Evolutionary conservation across 2,797 vertebrate species (phyloP), one percentile per base, ranked within the genome.

Genomic region (Acomys russatus): DNA sequence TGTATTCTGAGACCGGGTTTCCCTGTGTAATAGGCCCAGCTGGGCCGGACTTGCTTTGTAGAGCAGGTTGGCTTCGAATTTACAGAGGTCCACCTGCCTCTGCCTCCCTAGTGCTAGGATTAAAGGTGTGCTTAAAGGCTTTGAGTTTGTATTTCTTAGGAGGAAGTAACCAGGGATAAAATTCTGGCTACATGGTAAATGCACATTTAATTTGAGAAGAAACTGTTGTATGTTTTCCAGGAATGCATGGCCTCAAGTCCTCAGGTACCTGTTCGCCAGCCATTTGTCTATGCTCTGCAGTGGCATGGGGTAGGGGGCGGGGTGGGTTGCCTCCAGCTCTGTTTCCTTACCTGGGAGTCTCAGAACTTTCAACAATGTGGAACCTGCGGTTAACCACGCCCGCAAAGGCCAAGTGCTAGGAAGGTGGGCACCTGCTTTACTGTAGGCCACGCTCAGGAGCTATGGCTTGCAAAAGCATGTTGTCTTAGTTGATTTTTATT

Each of bases 131-230:
- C 44, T 44, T 44, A 4, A 44, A 44, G 44, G 44, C 44, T 95
- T 80, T 15, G n/a, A 18, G n/a, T 74, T 86, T 95, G 91, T 20
- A 49, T 94, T 94, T 91, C 70, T 85, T 71, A 80, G 78, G 33
- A 94, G 64, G 76, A 44, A 88, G 86, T 90, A 70, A 1, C 18
- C 51, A 90, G 59, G 30, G 92, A 66, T 84, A 78, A 49, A 44
- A 88, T 84, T 86, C 68, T 95, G 70, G 54, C 76, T 80, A 79
- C 77, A 80, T 49, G 61, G 35, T 73, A 76, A 90, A 63, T 38
- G 1, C 73, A 64, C 28, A 25, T 78, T 63, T 92, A 86, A 44
- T 61, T 63, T 44, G 33, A 63, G n/a, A 63, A 88, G 83, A 68
- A 70, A 30, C 18, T 54, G 64, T 10, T 33, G 44, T n/a, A 12